These are phyloP conservation scores for Notoglanidium macrostoma DNA, from an alignment of 2,797 vertebrate species.

Conservation along the genomic window DNA sequence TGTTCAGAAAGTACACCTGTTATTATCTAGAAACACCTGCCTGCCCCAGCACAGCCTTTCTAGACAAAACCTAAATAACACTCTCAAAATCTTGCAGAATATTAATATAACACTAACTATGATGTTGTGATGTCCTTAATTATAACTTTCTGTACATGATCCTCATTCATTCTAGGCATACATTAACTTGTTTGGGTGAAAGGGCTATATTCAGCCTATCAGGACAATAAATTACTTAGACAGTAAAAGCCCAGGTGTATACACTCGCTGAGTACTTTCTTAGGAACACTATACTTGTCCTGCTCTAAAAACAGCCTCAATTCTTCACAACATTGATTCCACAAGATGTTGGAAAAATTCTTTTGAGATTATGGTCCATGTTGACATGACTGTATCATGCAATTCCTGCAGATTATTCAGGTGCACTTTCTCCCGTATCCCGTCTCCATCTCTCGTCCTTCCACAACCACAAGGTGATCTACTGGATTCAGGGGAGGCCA, in stretches of 20 bases:
- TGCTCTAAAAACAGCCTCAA: not conserved
- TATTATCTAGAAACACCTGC: not conserved
- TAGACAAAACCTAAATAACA: not conserved
- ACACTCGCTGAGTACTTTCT: not conserved
- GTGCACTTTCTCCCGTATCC: not conserved
- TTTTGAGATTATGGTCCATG: too few species aligned
- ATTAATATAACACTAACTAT: not conserved
- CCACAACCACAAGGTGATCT: not conserved
- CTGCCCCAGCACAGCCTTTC: not conserved
- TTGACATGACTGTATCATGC: too few species aligned
- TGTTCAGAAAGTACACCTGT: not conserved
- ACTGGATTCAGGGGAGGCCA: not conserved
- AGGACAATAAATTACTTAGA: not conserved
- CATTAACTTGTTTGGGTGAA: not conserved
- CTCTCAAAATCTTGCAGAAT: not conserved
- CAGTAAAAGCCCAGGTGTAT: not conserved
- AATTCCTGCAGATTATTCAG: not conserved
- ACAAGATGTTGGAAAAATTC: too few species aligned
- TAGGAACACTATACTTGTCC: not conserved
- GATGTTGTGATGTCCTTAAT: not conserved
- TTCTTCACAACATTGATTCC: too few species aligned
- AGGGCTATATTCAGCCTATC: not conserved
- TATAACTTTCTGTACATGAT: not conserved
- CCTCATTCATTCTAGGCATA: not conserved
- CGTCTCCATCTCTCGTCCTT: not conserved